phyloP scores from a whole-genome alignment of 2,797 vertebrate species.

The Halcyon smyrnensis region DNA sequence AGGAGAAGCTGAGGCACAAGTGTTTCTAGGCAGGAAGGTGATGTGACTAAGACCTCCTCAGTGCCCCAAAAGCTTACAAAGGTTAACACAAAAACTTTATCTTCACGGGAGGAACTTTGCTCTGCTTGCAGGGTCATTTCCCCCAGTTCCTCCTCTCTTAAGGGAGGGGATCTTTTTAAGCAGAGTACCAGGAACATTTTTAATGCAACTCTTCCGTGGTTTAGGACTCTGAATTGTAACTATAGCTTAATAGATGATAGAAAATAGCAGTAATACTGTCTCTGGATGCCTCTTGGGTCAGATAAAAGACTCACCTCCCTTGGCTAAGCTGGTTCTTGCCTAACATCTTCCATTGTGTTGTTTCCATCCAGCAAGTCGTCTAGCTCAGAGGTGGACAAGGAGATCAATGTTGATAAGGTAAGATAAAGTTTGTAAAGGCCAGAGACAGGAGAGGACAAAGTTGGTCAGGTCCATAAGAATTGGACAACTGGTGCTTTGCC shows the following conservation, averaged over 20 bases:
- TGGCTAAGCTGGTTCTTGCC: not conserved
- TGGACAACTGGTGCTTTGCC: not conserved
- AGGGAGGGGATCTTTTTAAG: not conserved
- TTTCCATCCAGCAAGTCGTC: conserved; percentile 23
- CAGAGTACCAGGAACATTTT: not conserved
- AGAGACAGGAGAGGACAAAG: too few species aligned
- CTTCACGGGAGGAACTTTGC: not conserved
- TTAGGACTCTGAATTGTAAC: not conserved
- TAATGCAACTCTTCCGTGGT: not conserved
- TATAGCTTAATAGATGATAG: not conserved
- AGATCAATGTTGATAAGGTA: not conserved
- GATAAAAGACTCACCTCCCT: not conserved
- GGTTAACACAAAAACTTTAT: not conserved
- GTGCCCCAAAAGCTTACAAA: not conserved
- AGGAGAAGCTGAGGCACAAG: not conserved
- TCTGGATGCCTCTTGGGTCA: not conserved
- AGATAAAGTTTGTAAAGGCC: not conserved
- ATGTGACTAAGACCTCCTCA: not conserved
- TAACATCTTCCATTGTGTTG: not conserved
- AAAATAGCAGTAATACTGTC: not conserved
- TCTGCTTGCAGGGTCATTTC: not conserved
- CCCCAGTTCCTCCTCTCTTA: not conserved
- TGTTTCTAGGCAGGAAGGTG: not conserved
- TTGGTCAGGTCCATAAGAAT: not conserved
- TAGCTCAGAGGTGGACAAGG: not conserved